phyloP scores from a whole-genome alignment of 2,888 invertebrate species.

The Gymnosoma rotundatum region DNA sequence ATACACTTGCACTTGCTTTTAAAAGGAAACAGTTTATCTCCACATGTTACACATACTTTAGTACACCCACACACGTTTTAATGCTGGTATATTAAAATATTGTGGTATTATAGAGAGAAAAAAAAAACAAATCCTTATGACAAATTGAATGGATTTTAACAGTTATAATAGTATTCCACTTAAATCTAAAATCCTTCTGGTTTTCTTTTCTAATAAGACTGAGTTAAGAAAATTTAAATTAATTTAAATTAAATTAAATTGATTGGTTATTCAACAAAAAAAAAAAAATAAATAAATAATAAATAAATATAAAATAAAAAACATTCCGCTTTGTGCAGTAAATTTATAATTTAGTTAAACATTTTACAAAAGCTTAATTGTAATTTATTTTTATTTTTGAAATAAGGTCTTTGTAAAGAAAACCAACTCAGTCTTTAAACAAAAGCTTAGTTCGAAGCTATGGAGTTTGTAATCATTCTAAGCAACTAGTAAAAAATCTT shows the following conservation, averaged over 20 bases:
- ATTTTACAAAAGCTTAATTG: background rate
- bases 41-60: background rate
- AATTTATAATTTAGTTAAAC: background rate
- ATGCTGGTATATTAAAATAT: background rate
- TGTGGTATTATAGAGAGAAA: constrained; percentile 8
- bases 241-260: constrained; percentile 1
- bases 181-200: constrained; percentile 1
- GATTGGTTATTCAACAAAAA: background rate
- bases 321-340: background rate
- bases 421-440: too few relatives aligned
- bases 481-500: too few relatives aligned
- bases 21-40: background rate
- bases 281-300: too few relatives aligned
- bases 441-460: too few relatives aligned
- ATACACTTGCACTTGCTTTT: constrained; percentile 45
- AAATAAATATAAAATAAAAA: too few relatives aligned
- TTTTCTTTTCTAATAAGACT: background rate
- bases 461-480: too few relatives aligned
- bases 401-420: too few relatives aligned
- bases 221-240: background rate
- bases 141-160: constrained; percentile 72
- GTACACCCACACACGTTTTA: background rate
- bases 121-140: constrained; percentile 67
- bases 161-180: constrained; percentile 60
- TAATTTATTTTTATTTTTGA: too few relatives aligned